Evolutionary conservation across 2,113 vertebrate species (phyloP).

Genomic region (Rhinogobius similis): DNA sequence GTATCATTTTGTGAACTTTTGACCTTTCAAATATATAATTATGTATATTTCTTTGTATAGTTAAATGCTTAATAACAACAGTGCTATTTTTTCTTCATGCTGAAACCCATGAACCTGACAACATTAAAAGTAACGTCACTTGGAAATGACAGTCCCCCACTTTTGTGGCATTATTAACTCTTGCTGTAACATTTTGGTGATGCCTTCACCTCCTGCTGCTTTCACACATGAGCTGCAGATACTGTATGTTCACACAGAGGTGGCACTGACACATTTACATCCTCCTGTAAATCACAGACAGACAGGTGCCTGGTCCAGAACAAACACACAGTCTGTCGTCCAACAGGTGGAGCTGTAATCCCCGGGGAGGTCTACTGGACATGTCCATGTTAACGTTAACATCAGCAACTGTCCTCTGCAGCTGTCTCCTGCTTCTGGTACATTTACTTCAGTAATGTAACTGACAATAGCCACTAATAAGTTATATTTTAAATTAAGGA

Average conservation of each 20-base stretch:
- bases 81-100: no score
- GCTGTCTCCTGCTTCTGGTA: constrained; percentile 44
- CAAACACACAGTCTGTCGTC: constrained; percentile 29
- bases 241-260: constrained; percentile 35
- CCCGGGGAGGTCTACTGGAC: constrained; percentile 32
- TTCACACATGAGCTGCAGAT: constrained; percentile 16
- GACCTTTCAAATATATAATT: no score
- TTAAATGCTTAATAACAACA: no score
- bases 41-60: no score
- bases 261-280: constrained; percentile 31
- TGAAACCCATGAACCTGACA: no score
- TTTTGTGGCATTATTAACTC: background rate
- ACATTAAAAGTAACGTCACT: no score
- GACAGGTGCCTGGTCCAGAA: constrained; percentile 45
- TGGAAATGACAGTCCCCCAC: no score
- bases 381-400: constrained; percentile 12
- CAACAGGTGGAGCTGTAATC: constrained; percentile 37
- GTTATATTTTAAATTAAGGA: no score
- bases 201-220: background rate
- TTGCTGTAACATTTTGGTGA: background rate
- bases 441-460: background rate
- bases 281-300: constrained; percentile 46
- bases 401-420: constrained; percentile 53
- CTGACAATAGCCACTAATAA: no score
- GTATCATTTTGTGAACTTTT: no score